phyloP scores from a whole-genome alignment of 2,888 invertebrate species.

The Hirtodrosophila cameraria region DNA sequence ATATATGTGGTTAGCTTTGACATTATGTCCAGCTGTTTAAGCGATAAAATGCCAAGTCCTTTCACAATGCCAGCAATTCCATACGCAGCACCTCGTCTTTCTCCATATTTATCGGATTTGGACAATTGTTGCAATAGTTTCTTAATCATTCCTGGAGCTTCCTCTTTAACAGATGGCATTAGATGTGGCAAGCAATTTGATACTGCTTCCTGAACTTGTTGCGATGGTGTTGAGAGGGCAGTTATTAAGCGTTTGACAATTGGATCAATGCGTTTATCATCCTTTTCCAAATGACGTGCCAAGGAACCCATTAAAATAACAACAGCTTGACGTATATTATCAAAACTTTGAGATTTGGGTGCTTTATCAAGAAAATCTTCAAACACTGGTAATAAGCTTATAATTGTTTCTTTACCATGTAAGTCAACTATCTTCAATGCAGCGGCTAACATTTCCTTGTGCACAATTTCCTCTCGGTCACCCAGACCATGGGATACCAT shows the following conservation, averaged over 20 bases:
- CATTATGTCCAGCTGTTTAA: constrained; percentile 98
- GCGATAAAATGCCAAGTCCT: constrained; percentile 96
- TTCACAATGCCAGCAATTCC: constrained; percentile 98
- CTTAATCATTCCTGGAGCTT: constrained; percentile 94
- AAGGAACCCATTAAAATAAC: constrained; percentile 98
- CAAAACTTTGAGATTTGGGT: constrained; percentile 94
- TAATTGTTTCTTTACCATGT: constrained; percentile 93
- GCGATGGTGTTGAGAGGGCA: constrained; percentile 97
- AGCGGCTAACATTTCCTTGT: constrained; percentile 96
- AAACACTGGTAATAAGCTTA: constrained; percentile 94
- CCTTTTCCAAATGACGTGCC: constrained; percentile 96
- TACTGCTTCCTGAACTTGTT: constrained; percentile 98
- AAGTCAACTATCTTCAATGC: constrained; percentile 96
- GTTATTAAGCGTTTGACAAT: constrained; percentile 95
- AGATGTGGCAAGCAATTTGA: constrained; percentile 97
- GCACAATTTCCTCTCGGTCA: constrained; percentile 92
- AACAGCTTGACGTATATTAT: constrained; percentile 97
- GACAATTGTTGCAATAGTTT: constrained; percentile 93
- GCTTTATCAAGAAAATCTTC: constrained; percentile 97
- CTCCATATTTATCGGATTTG: constrained; percentile 95
- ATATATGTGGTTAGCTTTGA: constrained; percentile 95
- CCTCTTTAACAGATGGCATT: constrained; percentile 95
- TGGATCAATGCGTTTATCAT: constrained; percentile 95
- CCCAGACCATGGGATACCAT: constrained; percentile 94
- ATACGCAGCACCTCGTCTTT: constrained; percentile 95